Percentiles rank a stretch among this genome's conserved stretches.
Conservation (phyloP, 2,888 invertebrate genomes). For the Ariolimax columbianus region DNA sequence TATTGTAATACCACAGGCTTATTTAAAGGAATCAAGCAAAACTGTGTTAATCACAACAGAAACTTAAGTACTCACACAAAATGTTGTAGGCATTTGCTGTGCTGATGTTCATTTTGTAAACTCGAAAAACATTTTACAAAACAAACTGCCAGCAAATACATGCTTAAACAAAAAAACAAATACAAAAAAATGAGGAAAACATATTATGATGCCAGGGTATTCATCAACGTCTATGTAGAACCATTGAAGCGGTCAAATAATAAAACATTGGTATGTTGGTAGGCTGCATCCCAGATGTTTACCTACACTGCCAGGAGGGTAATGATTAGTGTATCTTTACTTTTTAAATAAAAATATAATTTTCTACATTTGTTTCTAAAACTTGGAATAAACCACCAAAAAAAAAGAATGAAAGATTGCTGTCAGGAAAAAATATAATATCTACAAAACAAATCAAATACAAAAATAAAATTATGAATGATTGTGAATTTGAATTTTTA, state of each 20-base stretch:
- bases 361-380: neutral
- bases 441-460: neutral
- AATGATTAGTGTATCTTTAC: no score
- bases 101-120: slow-evolving; percentile 22
- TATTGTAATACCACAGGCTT: neutral
- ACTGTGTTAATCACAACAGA: neutral
- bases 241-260: neutral
- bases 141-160: slow-evolving; percentile 23
- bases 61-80: neutral
- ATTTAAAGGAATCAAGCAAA: neutral
- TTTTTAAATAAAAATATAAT: no score
- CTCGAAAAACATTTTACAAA: slow-evolving; percentile 29
- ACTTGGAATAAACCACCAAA: neutral
- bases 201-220: neutral
- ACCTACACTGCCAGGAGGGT: no score
- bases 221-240: neutral
- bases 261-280: neutral
- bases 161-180: neutral
- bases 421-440: neutral
- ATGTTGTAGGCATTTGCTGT: slow-evolving; percentile 8
- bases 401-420: neutral
- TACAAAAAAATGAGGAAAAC: neutral
- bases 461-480: neutral
- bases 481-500: neutral
- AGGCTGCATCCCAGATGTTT: neutral